A percentile compares a stretch with the other conserved stretches of the same genome.
Conservation (phyloP, 2,113 vertebrate species). For the Entosphenus tridentatus region DNA sequence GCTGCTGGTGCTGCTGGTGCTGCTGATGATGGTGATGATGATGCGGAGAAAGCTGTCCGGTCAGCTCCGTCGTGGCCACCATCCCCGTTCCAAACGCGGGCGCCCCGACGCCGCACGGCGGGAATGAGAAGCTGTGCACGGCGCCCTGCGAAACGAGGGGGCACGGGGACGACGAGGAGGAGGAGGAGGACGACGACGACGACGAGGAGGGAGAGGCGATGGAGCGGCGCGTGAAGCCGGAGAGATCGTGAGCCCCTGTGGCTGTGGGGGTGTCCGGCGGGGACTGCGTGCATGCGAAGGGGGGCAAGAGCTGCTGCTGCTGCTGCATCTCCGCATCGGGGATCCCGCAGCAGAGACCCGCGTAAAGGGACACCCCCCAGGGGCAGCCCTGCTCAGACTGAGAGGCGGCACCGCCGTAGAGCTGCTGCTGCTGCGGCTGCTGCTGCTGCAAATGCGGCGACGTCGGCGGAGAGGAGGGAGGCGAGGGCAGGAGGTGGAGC, state of each 20-base stretch:
- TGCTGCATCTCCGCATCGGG: neutral
- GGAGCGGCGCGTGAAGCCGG: constrained; percentile 29
- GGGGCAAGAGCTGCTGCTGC: constrained; percentile 37
- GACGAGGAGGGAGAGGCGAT: no score
- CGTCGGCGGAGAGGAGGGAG: neutral
- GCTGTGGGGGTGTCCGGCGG: constrained; percentile 33
- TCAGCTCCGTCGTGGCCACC: neutral
- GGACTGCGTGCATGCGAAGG: constrained; percentile 70
- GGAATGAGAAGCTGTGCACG: constrained; percentile 69
- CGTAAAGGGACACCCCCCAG: neutral
- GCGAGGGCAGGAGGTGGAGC: neutral
- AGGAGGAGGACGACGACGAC: constrained; percentile 6
- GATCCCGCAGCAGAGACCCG: neutral
- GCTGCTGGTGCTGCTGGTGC: constrained; percentile 55
- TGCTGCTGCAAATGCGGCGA: neutral
- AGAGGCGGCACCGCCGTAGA: neutral
- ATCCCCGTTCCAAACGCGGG: neutral
- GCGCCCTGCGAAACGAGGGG: constrained; percentile 54
- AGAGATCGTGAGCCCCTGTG: constrained; percentile 57
- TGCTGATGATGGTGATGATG: neutral
- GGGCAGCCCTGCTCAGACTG: neutral
- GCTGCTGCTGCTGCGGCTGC: neutral
- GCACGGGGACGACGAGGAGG: constrained; percentile 47
- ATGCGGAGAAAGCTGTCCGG: no score
- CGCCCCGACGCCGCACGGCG: constrained; percentile 20